Evolutionary conservation across 2,888 invertebrate species (phyloP).

Genomic region (Marasmarcha lunaedactyla): DNA sequence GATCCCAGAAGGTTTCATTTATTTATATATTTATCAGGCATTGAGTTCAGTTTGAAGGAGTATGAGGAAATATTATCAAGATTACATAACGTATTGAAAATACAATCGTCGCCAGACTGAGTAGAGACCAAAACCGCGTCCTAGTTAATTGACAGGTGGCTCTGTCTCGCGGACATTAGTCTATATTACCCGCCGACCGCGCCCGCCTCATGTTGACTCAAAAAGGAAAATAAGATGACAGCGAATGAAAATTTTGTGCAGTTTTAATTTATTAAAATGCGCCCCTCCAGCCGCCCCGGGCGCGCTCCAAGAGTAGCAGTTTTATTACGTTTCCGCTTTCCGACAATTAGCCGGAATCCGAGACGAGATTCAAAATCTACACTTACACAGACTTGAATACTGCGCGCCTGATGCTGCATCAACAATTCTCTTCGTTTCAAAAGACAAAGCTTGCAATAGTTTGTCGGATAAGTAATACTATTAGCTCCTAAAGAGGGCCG

Average conservation of each 20-base stretch:
- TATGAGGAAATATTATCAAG: no score
- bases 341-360: conserved; percentile 48
- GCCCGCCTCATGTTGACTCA: neutral
- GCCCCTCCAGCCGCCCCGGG: conserved; percentile 40
- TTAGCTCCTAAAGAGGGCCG: conserved; percentile 32
- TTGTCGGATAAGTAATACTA: conserved; percentile 47
- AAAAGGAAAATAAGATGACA: conserved; percentile 45
- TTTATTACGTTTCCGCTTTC: conserved; percentile 62
- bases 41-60: no score
- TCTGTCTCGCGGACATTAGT: neutral
- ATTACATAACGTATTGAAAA: no score
- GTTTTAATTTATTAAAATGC: conserved; percentile 69
- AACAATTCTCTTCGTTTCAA: conserved; percentile 35
- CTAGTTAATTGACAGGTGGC: neutral
- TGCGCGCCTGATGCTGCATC: conserved; percentile 50
- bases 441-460: conserved; percentile 45
- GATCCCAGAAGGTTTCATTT: no score
- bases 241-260: conserved; percentile 59
- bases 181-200: neutral
- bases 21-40: no score
- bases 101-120: no score
- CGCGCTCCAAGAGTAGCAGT: conserved; percentile 43
- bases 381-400: conserved; percentile 47
- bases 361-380: conserved; percentile 32
- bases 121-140: neutral